A percentile compares a stretch with the other conserved stretches of the same genome.
These are phyloP conservation scores for Heteropelma amictum DNA, from an alignment of 2,888 invertebrate genomes.

Conservation along the genomic window DNA sequence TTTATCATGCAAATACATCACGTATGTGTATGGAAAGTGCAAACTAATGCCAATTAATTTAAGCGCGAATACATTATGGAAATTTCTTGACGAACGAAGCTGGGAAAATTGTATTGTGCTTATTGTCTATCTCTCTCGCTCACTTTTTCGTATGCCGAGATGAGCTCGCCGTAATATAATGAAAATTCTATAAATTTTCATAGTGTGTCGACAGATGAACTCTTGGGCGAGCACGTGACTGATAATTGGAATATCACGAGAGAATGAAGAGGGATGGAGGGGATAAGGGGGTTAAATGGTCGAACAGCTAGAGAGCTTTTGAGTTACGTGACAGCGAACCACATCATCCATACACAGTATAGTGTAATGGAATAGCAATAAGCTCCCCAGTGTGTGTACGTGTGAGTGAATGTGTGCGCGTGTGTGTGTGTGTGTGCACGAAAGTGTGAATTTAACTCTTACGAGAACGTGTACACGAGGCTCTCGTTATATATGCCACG, in stretches of 20 bases:
- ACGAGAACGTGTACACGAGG: background rate
- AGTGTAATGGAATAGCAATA: slow-evolving; percentile 38
- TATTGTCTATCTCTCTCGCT: background rate
- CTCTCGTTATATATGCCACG: background rate
- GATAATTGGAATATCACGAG: slow-evolving; percentile 30
- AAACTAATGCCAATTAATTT: slow-evolving; percentile 23
- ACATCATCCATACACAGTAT: background rate
- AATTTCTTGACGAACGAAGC: slow-evolving; percentile 11
- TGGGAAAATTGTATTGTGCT: background rate
- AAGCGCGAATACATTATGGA: slow-evolving; percentile 19
- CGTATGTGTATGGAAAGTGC: background rate
- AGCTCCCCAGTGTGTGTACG: slow-evolving; percentile 6
- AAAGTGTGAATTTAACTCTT: background rate
- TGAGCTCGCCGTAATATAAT: slow-evolving; percentile 21
- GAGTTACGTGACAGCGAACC: slow-evolving; percentile 20
- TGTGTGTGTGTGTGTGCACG: background rate
- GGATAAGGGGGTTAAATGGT: background rate
- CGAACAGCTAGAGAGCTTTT: slow-evolving; percentile 24
- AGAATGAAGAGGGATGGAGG: background rate
- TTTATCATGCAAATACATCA: background rate
- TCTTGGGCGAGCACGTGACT: slow-evolving; percentile 7
- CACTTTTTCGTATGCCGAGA: background rate
- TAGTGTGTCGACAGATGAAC: slow-evolving; percentile 19
- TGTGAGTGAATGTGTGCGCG: background rate
- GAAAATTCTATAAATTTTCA: slow-evolving; percentile 39